A percentile compares a stretch with the other conserved stretches of the same genome.
Conservation (phyloP, 1,140 invertebrate genomes). For the Euborellia annulipes region DNA sequence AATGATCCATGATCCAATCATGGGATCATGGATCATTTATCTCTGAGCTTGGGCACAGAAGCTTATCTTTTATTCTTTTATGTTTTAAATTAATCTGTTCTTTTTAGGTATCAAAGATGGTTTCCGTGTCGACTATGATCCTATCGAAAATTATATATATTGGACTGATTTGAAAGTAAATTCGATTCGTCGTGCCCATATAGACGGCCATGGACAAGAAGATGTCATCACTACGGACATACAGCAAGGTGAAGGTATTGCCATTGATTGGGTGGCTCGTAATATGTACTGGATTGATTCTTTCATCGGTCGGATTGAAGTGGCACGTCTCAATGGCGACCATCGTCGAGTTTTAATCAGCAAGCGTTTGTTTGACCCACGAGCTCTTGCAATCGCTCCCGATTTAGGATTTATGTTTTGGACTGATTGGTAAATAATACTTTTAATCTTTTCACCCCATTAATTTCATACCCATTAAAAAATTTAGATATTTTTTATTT, state of each 20-base stretch:
- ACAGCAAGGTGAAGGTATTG: slow-evolving; percentile 70
- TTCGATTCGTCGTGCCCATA: slow-evolving; percentile 35
- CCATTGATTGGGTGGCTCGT: slow-evolving; percentile 74
- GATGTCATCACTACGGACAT: slow-evolving; percentile 65
- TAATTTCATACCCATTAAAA: too few relatives aligned
- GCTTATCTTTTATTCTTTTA: too few relatives aligned
- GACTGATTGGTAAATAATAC: slow-evolving; percentile 80
- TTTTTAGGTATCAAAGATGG: slow-evolving; percentile 74
- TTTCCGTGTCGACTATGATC: slow-evolving; percentile 86
- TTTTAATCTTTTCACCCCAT: too few relatives aligned
- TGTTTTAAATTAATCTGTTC: too few relatives aligned
- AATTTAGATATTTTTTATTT: too few relatives aligned
- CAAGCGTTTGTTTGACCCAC: slow-evolving; percentile 57
- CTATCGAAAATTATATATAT: slow-evolving; percentile 67
- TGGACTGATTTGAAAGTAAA: slow-evolving; percentile 80
- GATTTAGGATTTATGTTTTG: slow-evolving; percentile 80
- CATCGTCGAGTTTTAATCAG: slow-evolving; percentile 43
- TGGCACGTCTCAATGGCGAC: slow-evolving; percentile 61
- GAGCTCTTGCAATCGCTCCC: slow-evolving; percentile 68
- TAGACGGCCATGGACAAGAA: slow-evolving; percentile 56
- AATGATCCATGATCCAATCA: too few relatives aligned
- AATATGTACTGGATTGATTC: slow-evolving; percentile 92
- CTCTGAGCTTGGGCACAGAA: too few relatives aligned
- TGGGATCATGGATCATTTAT: too few relatives aligned
- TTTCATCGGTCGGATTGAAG: slow-evolving; percentile 75